Evolutionary conservation across 2,113 vertebrate species (phyloP).

Genomic region (Urocolius indicus): DNA sequence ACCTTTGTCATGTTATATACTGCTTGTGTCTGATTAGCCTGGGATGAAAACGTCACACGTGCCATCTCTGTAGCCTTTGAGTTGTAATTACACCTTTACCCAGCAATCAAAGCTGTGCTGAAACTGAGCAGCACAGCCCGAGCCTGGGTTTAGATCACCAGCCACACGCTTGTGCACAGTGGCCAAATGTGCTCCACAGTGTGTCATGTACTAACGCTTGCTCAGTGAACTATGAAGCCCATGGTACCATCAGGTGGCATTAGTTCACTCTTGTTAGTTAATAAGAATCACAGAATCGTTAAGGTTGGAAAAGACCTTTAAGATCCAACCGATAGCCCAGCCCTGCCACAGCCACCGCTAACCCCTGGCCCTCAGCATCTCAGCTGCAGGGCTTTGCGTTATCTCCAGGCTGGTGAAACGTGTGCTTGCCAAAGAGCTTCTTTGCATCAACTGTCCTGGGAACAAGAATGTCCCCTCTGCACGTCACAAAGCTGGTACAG

Average conservation of each 20-base stretch:
- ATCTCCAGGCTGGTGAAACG: neutral
- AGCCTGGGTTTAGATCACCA: neutral
- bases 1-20: neutral
- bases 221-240: neutral
- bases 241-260: accelerated
- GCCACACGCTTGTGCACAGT: accelerated
- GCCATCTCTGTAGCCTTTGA: neutral
- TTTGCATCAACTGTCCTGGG: neutral
- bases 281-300: no score
- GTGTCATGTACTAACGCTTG: neutral
- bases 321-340: no score
- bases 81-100: neutral
- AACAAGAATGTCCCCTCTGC: neutral
- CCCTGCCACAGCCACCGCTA: no score
- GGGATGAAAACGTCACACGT: neutral
- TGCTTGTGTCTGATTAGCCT: neutral
- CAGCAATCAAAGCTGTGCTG: neutral
- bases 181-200: accelerated
- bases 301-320: no score
- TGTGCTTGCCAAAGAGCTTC: neutral
- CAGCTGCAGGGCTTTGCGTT: no score
- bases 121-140: neutral
- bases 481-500: accelerated
- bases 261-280: neutral
- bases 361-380: no score